Base-by-base conservation (phyloP, 2,888 invertebrate genomes). In the Gymnosoma rotundatum region DNA sequence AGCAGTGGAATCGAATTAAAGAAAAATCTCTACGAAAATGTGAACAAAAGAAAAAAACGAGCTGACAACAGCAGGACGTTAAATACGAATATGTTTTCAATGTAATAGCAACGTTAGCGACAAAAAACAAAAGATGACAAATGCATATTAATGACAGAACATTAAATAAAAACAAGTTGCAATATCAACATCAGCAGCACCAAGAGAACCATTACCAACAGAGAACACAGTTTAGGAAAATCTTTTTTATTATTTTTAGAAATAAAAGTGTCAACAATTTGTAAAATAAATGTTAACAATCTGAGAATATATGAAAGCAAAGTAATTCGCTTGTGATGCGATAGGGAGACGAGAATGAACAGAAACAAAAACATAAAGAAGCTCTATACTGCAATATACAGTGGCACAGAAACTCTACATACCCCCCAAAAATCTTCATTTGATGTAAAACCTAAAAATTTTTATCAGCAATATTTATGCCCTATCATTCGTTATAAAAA, bases 121-220 rank as follows among this genome's bases (percentile, higher is more conserved):
- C 0, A 78, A 78, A 32, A 60, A 70, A 10, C 5, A 7, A 48
- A 50, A 36, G 45, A 72, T 66, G 82, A 78, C 69, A 73, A 69
- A 83, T 78, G 73, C 69, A 83, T 73, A 83, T 78, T 74, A 78
- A 74, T 83, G 83, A 78, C 48, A 61, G 38, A 32, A 52, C 56
- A 38, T 76, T 72, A 69, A 42, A 0, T 45, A 36, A n/a, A 9
- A 10, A 25, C 10, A 38, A 58, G 32, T 14, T 21, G 48, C 0
- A 10, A 8, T 20, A 48, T 14, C 14, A 36, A 52, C 60, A 50
- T 42, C 52, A 69, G 8, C 60, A 54, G 6, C 18, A 16, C 12
- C 38, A 67, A 12, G 12, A 56, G 56, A 45, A 50, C 12, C 38
- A 56, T 20, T n/a, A 67, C 38, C 48, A 66, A 3, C 42, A 56